Evolutionary conservation across 2,888 invertebrate species (phyloP), one percentile per base, ranked within the genome.

Genomic region (Chironomus tentans): DNA sequence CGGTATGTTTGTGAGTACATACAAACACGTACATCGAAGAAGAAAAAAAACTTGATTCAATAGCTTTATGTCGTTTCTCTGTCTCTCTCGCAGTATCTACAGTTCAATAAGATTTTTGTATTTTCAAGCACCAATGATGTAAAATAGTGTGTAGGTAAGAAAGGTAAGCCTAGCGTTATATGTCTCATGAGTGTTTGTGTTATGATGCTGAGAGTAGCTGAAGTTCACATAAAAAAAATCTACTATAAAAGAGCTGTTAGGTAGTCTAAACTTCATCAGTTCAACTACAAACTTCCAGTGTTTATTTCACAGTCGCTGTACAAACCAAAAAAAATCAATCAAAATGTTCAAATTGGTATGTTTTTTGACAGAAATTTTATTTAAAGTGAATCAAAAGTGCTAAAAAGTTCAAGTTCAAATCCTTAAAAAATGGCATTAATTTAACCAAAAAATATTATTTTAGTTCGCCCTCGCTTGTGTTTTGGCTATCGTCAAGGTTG

Each of bases 401-500:
- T 50, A 10, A 50, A 50, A 62, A 65, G 18, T 65, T 65, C 65
- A 65, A 65, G 65, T 65, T 21, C 24, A 65, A 12, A 65, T 56
- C 5, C n/a, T 4, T 2, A 4, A 56, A 15, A 13, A 56, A 56
- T 61, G 56, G 62, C 48, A 61, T 61, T 46, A 10, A 56, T 5
- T 38, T 13, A 22, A 61, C 21, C 15, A 70, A 68, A 15, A 56
- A 69, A 3, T 46, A 46, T 65, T 56, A 46, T 47, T 76, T 38
- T 65, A 83, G 84, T 81, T 81, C 79, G 80, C 82, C 77, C 79
- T 83, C 80, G 81, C 81, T 77, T 83, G 82, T 81, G 77, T 83
- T 77, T 77, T 83, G 81, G 83, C 82, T 72, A 85, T 81, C 83
- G 86, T 70, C 83, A 85, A 13, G 80, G 87, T 78, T 82, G 86